Conservation (phyloP, 2,888 invertebrate genomes). For the Brachynemurus nebulosus region DNA sequence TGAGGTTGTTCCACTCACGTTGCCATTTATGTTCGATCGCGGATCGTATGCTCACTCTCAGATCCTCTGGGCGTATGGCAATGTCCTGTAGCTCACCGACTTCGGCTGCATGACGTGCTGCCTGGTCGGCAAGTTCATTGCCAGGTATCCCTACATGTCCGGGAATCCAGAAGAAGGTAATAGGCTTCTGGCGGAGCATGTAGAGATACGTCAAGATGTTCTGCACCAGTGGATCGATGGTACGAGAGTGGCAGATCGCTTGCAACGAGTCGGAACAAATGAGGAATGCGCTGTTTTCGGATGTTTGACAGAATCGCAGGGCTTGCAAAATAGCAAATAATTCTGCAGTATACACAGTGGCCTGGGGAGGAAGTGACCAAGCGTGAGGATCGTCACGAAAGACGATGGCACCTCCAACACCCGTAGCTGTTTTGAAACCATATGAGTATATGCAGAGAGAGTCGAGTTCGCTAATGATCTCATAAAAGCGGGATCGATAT, state of each 20-base stretch:
- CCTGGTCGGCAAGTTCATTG: not conserved
- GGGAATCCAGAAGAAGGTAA: conserved; percentile 7
- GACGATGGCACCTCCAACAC: not conserved
- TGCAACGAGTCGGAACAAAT: not conserved
- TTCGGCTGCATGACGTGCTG: conserved; percentile 1
- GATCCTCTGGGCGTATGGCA: not conserved
- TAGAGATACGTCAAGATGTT: too few species aligned
- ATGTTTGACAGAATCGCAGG: too few species aligned
- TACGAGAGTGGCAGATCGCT: not conserved
- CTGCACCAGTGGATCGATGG: not conserved
- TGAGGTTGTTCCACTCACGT: not conserved
- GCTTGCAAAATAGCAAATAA: too few species aligned
- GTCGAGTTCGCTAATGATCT: too few species aligned
- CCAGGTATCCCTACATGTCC: conserved; percentile 2
- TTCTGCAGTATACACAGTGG: too few species aligned
- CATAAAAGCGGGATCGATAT: too few species aligned
- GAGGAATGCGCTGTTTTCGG: not conserved
- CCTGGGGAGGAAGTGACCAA: too few species aligned
- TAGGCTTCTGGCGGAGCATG: too few species aligned
- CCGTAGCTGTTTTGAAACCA: too few species aligned
- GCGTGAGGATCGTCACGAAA: too few species aligned
- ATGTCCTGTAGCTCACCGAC: not conserved
- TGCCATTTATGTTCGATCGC: not conserved
- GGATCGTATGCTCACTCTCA: not conserved
- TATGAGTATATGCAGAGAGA: too few species aligned